Conservation (phyloP, 2,888 invertebrate genomes). For the Adelphocoris suturalis region DNA sequence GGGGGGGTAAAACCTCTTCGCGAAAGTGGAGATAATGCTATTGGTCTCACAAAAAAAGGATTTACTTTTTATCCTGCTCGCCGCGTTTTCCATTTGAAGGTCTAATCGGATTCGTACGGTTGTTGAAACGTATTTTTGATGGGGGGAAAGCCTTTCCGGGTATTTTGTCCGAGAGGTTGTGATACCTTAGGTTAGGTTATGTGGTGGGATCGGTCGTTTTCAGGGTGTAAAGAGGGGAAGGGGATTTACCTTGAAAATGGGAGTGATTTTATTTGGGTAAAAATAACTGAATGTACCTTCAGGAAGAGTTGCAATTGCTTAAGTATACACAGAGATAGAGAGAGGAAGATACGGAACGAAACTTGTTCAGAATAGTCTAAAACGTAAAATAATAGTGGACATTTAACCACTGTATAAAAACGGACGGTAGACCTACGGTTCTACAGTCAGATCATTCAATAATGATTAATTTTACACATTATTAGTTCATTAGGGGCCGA, state of each 20-base stretch:
- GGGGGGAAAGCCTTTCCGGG: background rate
- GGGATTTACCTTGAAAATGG: background rate
- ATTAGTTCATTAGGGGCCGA: no score
- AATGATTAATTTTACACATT: no score
- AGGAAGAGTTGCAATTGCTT: no score
- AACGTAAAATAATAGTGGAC: no score
- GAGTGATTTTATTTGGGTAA: no score
- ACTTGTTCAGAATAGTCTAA: no score
- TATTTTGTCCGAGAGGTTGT: background rate
- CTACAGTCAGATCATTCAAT: no score
- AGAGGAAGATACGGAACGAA: no score
- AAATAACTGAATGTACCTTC: no score
- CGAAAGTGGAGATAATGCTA: background rate
- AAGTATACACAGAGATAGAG: no score
- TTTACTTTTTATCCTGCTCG: background rate
- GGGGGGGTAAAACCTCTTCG: background rate
- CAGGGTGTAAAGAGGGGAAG: background rate
- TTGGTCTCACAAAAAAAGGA: background rate
- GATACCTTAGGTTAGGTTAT: background rate
- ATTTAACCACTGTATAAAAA: no score
- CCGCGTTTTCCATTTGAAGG: conserved; percentile 30
- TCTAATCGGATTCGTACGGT: background rate
- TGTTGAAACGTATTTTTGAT: background rate
- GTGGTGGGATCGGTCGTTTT: background rate
- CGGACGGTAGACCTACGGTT: no score